phyloP scores from a whole-genome alignment of 2,113 vertebrate genomes.

The Glareola pratincola region DNA sequence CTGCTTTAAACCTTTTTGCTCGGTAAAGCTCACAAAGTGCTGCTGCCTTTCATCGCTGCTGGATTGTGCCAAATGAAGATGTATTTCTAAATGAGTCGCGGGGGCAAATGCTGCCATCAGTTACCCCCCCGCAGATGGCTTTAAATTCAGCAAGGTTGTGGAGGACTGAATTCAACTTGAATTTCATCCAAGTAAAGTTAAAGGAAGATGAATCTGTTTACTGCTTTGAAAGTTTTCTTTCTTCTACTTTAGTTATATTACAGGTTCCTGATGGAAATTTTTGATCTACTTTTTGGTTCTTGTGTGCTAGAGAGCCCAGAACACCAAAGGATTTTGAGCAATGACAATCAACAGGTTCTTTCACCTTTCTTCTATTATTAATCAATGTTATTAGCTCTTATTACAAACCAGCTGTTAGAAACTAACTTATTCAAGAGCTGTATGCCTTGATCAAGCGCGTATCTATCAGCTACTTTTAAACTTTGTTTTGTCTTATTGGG shows the following conservation, averaged over 20 bases:
- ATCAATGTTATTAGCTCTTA: neutral
- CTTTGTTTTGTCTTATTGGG: neutral
- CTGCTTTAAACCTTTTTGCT: slow-evolving; percentile 62
- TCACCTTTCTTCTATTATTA: neutral
- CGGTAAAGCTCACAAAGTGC: slow-evolving; percentile 44
- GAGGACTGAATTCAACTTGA: neutral
- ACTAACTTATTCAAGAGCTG: neutral
- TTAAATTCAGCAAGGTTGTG: neutral
- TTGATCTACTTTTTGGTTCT: neutral
- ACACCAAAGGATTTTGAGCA: neutral
- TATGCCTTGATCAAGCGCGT: neutral
- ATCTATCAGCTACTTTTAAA: neutral
- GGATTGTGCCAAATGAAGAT: slow-evolving; percentile 32
- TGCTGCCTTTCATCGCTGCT: slow-evolving; percentile 21
- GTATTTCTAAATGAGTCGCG: slow-evolving; percentile 8
- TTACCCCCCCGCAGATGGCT: slow-evolving; percentile 3
- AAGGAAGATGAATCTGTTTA: slow-evolving; percentile 25
- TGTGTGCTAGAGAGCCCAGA: neutral
- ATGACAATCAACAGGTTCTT: neutral
- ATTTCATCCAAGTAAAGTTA: neutral
- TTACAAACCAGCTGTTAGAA: neutral
- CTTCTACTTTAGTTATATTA: neutral
- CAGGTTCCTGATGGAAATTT: neutral
- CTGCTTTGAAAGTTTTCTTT: neutral
- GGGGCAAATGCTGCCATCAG: slow-evolving; percentile 23